Evolutionary conservation across 2,888 invertebrate genomes (phyloP), one percentile per base, ranked within the genome.

Genomic region (Oscheius myriophilus): DNA sequence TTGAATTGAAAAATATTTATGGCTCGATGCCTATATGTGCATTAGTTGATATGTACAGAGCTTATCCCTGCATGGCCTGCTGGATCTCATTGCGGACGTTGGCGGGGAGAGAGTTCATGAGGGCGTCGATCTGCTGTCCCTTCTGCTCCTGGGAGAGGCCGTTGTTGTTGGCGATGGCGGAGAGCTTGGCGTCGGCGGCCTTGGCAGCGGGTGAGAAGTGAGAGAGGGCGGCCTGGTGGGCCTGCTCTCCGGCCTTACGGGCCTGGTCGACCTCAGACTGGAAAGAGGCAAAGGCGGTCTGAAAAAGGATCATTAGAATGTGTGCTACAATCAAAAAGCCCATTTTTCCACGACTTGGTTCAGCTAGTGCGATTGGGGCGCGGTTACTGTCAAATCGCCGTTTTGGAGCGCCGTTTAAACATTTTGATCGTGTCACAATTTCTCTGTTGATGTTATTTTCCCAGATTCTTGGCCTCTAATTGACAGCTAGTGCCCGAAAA

Each of bases 171-270:
- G 84, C 76, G 67, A 84, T 81, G 67, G 79, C 75, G 61, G 77
- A 75, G 39, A 83, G 75, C 61, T 82, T 81, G 57, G 76, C 71
- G 45, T 77, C 77, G 67, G 77, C 77, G 21, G 57, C 68, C 33
- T 66, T 78, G 66, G 84, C 84, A 42, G 75, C 82, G 55, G 82
- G 76, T 9, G 80, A 80, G 78, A 84, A 83, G 33, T 63, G 67
- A 64, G 78, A 75, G 49, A 84, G 55, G 52, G 81, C 82, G 21
- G 73, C 76, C 18, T 75, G 49, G 63, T 85, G 84, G 39, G 83
- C 83, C 16, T 71, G 71, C 69, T 85, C 81, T 39, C 82, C 83
- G 54, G 65, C 41, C 7, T 12, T 14, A 26, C 65, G 46, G 26
- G 49, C 49, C 7, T 39, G 58, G 14, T 39, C 43, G 21, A 59